phyloP scores from a whole-genome alignment of 2,797 vertebrate species.

The Graptemys geographica region DNA sequence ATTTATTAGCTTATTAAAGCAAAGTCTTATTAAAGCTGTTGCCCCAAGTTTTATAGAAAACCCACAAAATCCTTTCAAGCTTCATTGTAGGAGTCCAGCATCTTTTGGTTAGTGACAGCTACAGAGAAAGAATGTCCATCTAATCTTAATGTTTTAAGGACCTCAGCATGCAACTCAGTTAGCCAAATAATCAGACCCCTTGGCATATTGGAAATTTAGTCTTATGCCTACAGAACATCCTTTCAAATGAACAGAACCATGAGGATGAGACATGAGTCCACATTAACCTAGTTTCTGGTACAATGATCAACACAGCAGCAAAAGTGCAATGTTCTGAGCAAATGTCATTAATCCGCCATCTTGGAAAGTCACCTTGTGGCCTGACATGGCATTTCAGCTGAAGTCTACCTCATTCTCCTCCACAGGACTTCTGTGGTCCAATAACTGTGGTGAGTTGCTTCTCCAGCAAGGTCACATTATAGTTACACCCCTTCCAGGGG shows the following conservation, averaged over 20 bases:
- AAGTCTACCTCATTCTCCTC: not conserved
- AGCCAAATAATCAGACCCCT: not conserved
- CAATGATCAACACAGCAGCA: not conserved
- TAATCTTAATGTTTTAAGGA: not conserved
- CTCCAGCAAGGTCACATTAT: not conserved
- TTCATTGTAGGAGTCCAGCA: not conserved
- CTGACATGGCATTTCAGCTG: not conserved
- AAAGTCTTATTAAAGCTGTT: not conserved
- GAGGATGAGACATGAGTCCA: not conserved
- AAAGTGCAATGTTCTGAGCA: not conserved
- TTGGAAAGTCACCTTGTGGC: not conserved
- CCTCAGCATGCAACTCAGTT: not conserved
- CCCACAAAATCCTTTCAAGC: not conserved
- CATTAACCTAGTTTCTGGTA: not conserved
- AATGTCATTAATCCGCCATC: not conserved
- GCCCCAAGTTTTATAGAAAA: not conserved
- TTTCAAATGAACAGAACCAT: not conserved
- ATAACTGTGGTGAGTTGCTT: not conserved
- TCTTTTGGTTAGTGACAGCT: not conserved
- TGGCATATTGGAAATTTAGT: not conserved
- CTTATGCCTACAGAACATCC: not conserved
- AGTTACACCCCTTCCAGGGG: not conserved
- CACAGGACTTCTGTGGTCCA: not conserved
- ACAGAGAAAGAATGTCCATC: not conserved
- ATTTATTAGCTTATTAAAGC: not conserved